phyloP scores from a whole-genome alignment of 2,888 invertebrate species.

The Empis stercorea region DNA sequence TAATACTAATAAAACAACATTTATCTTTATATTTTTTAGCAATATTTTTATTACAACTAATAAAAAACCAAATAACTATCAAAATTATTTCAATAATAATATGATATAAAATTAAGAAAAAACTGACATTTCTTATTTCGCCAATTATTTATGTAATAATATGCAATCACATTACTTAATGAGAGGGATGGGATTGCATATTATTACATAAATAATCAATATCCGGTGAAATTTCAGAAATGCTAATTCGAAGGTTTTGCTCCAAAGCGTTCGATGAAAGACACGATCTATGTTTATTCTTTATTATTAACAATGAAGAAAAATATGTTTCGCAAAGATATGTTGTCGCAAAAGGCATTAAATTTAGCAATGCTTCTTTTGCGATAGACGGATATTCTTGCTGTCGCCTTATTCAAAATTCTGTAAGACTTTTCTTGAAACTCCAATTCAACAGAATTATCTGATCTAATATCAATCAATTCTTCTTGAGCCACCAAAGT shows the following conservation, averaged over 20 bases:
- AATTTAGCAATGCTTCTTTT: conserved; percentile 6
- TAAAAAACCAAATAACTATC: neutral
- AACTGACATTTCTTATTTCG: neutral
- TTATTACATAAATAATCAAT: conserved; percentile 1
- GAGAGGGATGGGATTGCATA: neutral
- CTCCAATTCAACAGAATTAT: conserved; percentile 5
- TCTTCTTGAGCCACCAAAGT: conserved; percentile 5
- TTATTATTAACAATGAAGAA: conserved; percentile 4
- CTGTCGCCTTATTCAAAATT: conserved; percentile 7
- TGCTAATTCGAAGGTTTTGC: conserved; percentile 1
- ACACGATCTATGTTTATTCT: conserved; percentile 5
- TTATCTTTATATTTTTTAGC: too few species aligned
- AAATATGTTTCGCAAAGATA: conserved; percentile 6
- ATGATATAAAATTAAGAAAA: neutral
- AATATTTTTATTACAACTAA: neutral
- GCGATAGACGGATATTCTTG: conserved; percentile 6
- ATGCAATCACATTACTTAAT: neutral
- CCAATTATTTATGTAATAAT: neutral
- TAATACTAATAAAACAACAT: too few species aligned
- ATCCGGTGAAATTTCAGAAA: conserved; percentile 3
- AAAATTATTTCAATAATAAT: neutral
- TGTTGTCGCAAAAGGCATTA: conserved; percentile 5
- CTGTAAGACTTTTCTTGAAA: conserved; percentile 4
- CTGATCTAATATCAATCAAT: conserved; percentile 8
- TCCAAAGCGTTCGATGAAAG: conserved; percentile 6